A percentile compares a stretch with the other conserved stretches of the same genome.
Conservation (phyloP, 1,140 invertebrate genomes). For the Diuraphis noxia region DNA sequence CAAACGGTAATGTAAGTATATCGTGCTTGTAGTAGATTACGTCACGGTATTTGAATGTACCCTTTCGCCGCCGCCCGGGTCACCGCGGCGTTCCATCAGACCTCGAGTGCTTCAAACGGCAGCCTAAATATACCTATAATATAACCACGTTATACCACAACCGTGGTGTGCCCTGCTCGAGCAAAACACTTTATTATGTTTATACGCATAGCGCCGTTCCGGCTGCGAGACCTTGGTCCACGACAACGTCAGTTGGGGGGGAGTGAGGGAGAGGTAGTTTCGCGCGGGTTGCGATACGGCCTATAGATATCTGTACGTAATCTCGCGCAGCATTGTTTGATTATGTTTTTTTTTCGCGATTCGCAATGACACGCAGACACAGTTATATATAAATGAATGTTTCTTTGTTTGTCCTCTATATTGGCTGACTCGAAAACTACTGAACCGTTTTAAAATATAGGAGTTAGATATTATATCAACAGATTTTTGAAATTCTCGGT, state of each 20-base stretch:
- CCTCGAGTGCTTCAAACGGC: neutral
- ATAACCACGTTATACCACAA: neutral
- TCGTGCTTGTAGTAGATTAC: neutral
- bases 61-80: neutral
- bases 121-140: neutral
- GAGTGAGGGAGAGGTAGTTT: too few species aligned
- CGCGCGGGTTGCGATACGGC: neutral
- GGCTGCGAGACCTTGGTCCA: neutral
- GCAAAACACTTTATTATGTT: neutral
- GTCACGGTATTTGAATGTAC: neutral
- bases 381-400: neutral
- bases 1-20: constrained; percentile 1
- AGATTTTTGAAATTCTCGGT: neutral
- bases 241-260: neutral
- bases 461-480: neutral
- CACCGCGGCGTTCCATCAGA: neutral
- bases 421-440: neutral
- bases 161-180: neutral
- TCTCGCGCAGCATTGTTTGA: neutral
- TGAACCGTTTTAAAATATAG: neutral
- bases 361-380: neutral
- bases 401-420: neutral
- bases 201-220: neutral
- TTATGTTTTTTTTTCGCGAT: neutral
- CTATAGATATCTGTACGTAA: neutral